Conservation (phyloP, 30 jellyfish, hydroid and myxozoan genomes). For the Euphysa ruthae region DNA sequence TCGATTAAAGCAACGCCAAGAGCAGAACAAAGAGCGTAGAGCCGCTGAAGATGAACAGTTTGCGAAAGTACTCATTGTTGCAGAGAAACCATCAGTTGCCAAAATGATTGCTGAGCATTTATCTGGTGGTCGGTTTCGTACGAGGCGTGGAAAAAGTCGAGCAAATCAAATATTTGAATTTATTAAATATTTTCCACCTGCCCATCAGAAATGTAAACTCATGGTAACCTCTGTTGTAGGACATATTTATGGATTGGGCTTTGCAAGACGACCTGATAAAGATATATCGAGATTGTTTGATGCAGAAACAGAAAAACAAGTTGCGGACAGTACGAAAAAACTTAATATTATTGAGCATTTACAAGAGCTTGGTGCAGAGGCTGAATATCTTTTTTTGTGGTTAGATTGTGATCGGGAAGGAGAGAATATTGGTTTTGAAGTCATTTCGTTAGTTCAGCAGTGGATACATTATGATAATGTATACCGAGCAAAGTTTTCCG, state of each 20-base stretch:
- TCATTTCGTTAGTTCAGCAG: constrained; percentile 13
- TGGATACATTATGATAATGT: constrained; percentile 29
- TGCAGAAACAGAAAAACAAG: constrained; percentile 9
- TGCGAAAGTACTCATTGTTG: constrained; percentile 22
- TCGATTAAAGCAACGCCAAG: constrained; percentile 10
- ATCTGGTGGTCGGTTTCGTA: constrained; percentile 26
- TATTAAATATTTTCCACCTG: constrained; percentile 23
- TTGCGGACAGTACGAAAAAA: constrained; percentile 21
- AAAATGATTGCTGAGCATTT: constrained; percentile 28
- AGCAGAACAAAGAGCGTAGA: constrained; percentile 19
- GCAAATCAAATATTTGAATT: constrained; percentile 28
- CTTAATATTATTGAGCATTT: constrained; percentile 26
- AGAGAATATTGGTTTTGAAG: constrained; percentile 28
- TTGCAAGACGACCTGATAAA: constrained; percentile 5
- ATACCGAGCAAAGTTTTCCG: constrained; percentile 24
- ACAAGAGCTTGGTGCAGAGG: constrained; percentile 28
- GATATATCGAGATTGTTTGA: constrained; percentile 12
- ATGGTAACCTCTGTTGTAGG: constrained; percentile 36
- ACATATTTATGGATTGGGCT: constrained; percentile 10
- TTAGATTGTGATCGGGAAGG: constrained; percentile 36
- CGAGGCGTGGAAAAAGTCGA: constrained; percentile 33
- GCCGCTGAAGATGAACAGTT: constrained; percentile 33
- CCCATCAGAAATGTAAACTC: constrained; percentile 12
- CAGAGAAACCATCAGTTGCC: constrained; percentile 31
- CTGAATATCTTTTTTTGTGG: constrained; percentile 27